These are phyloP conservation scores for Leistus spinibarbis DNA, from an alignment of 2,888 invertebrate genomes.

Conservation along the genomic window DNA sequence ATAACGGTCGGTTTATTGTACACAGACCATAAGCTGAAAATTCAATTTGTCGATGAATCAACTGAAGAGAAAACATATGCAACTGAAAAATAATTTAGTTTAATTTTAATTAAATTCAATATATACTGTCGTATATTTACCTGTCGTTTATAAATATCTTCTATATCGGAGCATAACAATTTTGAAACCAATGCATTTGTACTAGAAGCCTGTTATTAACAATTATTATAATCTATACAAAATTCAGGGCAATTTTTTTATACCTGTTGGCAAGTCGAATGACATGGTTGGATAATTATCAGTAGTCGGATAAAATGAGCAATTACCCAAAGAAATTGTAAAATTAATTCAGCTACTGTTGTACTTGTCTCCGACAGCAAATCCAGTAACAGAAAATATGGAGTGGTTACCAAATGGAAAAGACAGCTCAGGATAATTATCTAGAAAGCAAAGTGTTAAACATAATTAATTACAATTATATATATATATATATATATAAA, in stretches of 20 bases:
- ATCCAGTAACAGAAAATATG: conserved; percentile 26
- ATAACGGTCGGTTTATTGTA: conserved; percentile 24
- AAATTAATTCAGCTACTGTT: conserved; percentile 1
- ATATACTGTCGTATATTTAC: neutral
- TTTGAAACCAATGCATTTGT: conserved; percentile 26
- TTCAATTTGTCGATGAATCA: conserved; percentile 24
- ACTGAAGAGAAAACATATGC: conserved; percentile 24
- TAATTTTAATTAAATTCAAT: neutral
- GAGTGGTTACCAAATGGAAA: conserved; percentile 25
- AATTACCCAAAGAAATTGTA: conserved; percentile 27
- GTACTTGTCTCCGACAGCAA: conserved; percentile 7
- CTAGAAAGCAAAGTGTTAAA: conserved; percentile 10
- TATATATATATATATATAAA: neutral
- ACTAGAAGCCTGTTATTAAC: conserved; percentile 7
- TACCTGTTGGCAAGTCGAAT: conserved; percentile 15
- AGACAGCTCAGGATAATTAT: conserved; percentile 26
- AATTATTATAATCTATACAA: neutral
- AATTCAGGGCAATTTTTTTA: neutral
- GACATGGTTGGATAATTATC: conserved; percentile 28
- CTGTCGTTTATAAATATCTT: conserved; percentile 21
- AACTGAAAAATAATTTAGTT: conserved; percentile 14
- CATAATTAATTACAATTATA: neutral
- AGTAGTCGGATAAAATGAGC: conserved; percentile 18
- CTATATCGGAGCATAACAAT: conserved; percentile 15
- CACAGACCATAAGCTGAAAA: conserved; percentile 29